phyloP scores from a whole-genome alignment of 2,888 invertebrate species.

The Phaonia tiefii region DNA sequence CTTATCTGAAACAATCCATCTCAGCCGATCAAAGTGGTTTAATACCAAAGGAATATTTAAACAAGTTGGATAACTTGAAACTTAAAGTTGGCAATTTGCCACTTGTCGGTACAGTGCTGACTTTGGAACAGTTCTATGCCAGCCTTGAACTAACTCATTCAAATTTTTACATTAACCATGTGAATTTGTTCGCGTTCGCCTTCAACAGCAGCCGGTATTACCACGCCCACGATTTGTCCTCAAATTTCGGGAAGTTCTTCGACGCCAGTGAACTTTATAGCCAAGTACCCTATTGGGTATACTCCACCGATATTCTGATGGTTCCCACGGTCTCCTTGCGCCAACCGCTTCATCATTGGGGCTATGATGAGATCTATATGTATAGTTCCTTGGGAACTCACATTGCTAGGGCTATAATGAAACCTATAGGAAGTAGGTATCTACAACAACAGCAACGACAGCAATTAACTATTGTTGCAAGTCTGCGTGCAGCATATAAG shows the following conservation, averaged over 20 bases:
- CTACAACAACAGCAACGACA: slow-evolving; percentile 56
- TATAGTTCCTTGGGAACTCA: slow-evolving; percentile 68
- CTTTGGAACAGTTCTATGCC: slow-evolving; percentile 56
- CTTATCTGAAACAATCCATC: slow-evolving; percentile 62
- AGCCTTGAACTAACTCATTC: slow-evolving; percentile 39
- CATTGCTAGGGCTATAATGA: slow-evolving; percentile 58
- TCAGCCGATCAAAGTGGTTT: slow-evolving; percentile 55
- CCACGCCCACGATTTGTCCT: background rate
- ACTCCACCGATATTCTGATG: slow-evolving; percentile 56
- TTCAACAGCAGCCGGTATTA: slow-evolving; percentile 33
- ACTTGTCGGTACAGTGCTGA: slow-evolving; percentile 12
- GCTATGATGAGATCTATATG: slow-evolving; percentile 62
- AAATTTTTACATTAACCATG: slow-evolving; percentile 63
- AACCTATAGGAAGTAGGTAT: slow-evolving; percentile 45
- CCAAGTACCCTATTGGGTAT: slow-evolving; percentile 58
- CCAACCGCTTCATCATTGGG: slow-evolving; percentile 62
- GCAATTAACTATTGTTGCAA: slow-evolving; percentile 67
- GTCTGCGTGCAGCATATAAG: slow-evolving; percentile 65
- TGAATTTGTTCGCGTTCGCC: slow-evolving; percentile 54
- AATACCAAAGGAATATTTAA: slow-evolving; percentile 56
- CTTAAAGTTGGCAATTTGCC: slow-evolving; percentile 64
- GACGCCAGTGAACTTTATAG: background rate
- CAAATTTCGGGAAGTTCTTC: background rate
- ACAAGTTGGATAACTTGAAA: slow-evolving; percentile 55
- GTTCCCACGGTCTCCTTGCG: slow-evolving; percentile 65